A percentile compares a stretch with the other conserved stretches of the same genome.
Evolutionary conservation across 1,140 invertebrate species (phyloP).

Genomic region (Drosophila nannoptera): DNA sequence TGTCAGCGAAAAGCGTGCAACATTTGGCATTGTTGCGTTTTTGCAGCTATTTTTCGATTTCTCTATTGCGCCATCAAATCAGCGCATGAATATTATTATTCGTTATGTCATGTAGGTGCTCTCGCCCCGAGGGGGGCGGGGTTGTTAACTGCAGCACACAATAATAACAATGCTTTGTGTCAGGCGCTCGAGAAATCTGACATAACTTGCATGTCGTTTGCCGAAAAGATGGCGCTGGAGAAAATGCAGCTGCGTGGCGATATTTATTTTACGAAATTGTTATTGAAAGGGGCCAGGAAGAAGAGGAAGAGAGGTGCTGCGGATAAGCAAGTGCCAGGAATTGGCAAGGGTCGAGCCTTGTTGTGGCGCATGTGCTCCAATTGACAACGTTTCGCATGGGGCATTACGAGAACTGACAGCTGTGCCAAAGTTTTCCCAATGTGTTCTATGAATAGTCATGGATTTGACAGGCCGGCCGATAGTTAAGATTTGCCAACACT

Average conservation of each 20-base stretch:
- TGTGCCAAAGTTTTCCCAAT: not conserved
- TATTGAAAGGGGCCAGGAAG: conserved; percentile 34
- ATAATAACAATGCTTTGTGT: conserved; percentile 61
- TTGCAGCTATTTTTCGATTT: conserved; percentile 24
- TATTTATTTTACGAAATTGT: conserved; percentile 70
- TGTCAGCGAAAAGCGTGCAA: conserved; percentile 63
- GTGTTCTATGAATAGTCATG: not conserved
- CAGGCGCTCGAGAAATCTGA: conserved; percentile 52
- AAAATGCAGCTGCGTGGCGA: conserved; percentile 40
- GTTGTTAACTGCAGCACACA: too few species aligned
- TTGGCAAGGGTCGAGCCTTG: not conserved
- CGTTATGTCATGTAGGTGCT: conserved; percentile 58
- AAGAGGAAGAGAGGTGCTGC: conserved; percentile 16
- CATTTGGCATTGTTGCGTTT: conserved; percentile 56
- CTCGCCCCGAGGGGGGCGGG: not conserved
- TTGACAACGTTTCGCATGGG: conserved; percentile 4
- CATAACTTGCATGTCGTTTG: conserved; percentile 70
- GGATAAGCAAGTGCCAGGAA: not conserved
- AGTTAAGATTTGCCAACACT: too few species aligned
- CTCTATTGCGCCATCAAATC: conserved; percentile 67
- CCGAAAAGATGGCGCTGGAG: not conserved
- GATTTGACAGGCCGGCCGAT: too few species aligned
- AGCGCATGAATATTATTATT: conserved; percentile 76
- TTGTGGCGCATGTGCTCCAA: conserved; percentile 6
- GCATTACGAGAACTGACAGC: conserved; percentile 5